Base-by-base conservation (phyloP, 2,113 vertebrate species). In the Channa argus region DNA sequence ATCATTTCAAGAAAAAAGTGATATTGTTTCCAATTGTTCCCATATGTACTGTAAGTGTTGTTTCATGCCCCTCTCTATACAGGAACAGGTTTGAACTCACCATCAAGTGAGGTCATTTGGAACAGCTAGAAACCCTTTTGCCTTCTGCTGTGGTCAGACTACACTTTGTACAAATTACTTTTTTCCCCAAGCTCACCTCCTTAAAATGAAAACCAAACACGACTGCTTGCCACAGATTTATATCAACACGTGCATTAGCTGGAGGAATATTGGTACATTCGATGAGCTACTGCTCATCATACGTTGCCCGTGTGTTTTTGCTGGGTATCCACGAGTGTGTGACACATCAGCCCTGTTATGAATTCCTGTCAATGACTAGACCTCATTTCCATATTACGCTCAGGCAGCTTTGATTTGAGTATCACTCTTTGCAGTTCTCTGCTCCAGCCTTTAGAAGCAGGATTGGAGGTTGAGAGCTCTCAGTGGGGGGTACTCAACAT, bases 321-420 rank as follows among this genome's bases (percentile, higher is more conserved):
- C 55, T 72, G 51, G 63, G 43, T 77, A 55, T 70, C 56, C 68
- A 12, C 0, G 59, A 63, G 44, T 44, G 51, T 77, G 76, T 74
- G 59, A 86, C 66, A 75, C 37, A 58, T 82, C 64, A 67, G 65
- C 51, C 79, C 67, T 59, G 67, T 88, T 85, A 80, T 83, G 85
- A 84, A 89, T 79, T 86, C 64, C 55, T 84, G 81, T 91, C 73
- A 88, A 77, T 84, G 83, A 81, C 62, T 59, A 24, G 41, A 79
- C 14, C 81, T 89, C 80, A 82, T 92, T 89, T 90, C 63, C 80
- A 91, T 80, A 74, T 67, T 64, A 71, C 51, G 52, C 63, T 63
- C 79, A 62, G 72, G 76, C 75, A 71, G 85, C 84, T 86, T 84
- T 80, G 77, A 90, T 91, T 90, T 90, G 80, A 90, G 86, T 86